Evolutionary conservation across 2,888 invertebrate genomes (phyloP), one percentile per base, ranked within the genome.

Genomic region (Crepidodera aurea): DNA sequence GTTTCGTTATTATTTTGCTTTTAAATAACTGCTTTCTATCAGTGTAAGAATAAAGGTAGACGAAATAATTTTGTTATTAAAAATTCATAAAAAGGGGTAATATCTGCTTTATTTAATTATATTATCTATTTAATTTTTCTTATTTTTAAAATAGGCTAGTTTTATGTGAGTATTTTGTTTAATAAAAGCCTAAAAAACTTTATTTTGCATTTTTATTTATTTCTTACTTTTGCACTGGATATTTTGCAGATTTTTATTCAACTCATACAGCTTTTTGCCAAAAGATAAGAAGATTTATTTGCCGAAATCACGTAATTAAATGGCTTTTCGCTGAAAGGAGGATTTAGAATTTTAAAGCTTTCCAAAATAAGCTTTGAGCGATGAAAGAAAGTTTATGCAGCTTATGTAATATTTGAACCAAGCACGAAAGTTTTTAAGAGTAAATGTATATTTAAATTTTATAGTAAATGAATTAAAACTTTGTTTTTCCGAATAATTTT

Each of bases 121-220:
- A 18, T 62, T 39, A 15, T 29, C 48, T 51, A 13, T 37, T 25
- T 29, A 12, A 8, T 46, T 46, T 48, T 29, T 39, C 39, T 46
- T 51, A 18, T 34, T 37, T 46, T 19, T 51, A 39, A n/a, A 22
- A 37, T 39, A 60, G 39, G 34, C 40, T 51, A 8, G 22, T 25
- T 57, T 15, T 60, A 55, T 60, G 55, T 60, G 57, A 62, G 62
- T 62, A 62, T 62, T 34, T 57, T 40, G 40, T 44, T 12, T 12
- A 57, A 62, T 62, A 53, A 62, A 61, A 44, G 57, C 57, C 51
- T 51, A 32, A 3, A 25, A 13, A 34, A 32, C 29, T n/a, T 51
- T 56, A 25, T 19, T 58, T 56, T 56, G 57, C 57, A n/a, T 27
- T 50, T 51, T 56, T 1, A 40, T 51, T 46, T 34, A 44, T 51